phyloP scores from a whole-genome alignment of 1,140 invertebrate species.

The Zaprionus lachaisei region DNA sequence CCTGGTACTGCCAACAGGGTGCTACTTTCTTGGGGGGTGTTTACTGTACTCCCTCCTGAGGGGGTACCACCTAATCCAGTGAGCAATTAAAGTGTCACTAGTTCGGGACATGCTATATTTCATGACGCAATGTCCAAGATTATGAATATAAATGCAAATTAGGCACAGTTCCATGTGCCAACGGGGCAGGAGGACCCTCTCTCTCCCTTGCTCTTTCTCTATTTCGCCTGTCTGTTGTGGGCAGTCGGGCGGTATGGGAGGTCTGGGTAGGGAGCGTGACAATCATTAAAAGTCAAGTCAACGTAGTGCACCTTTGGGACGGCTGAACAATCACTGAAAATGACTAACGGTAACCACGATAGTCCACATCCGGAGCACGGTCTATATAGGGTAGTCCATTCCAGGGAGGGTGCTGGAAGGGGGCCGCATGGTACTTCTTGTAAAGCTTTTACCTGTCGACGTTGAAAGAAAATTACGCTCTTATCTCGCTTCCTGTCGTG shows the following conservation, averaged over 20 bases:
- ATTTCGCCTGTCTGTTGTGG: constrained; percentile 63
- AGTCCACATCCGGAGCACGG: constrained; percentile 75
- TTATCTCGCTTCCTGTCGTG: constrained; percentile 84
- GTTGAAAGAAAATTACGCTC: constrained; percentile 84
- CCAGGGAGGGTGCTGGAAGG: constrained; percentile 3
- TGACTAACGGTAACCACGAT: constrained; percentile 83
- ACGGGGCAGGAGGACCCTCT: constrained; percentile 14
- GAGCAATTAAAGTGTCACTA: constrained; percentile 82
- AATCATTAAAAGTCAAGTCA: constrained; percentile 81
- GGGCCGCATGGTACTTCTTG: constrained; percentile 5
- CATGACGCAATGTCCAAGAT: constrained; percentile 80
- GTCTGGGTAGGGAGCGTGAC: constrained; percentile 69
- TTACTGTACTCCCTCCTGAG: constrained; percentile 11
- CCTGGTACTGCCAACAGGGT: not conserved
- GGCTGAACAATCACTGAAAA: constrained; percentile 81
- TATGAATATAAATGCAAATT: constrained; percentile 84
- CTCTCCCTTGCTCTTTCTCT: not conserved
- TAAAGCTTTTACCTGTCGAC: constrained; percentile 62
- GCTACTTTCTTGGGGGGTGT: constrained; percentile 11
- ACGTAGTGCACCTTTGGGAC: constrained; percentile 62
- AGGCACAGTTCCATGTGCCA: constrained; percentile 44
- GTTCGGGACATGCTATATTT: constrained; percentile 81
- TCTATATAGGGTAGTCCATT: constrained; percentile 17
- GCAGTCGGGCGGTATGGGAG: not conserved
- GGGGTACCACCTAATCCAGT: constrained; percentile 52